A percentile compares a stretch with the other conserved stretches of the same genome.
Conservation (phyloP, 2,797 vertebrate genomes). For the Tadarida brasiliensis region DNA sequence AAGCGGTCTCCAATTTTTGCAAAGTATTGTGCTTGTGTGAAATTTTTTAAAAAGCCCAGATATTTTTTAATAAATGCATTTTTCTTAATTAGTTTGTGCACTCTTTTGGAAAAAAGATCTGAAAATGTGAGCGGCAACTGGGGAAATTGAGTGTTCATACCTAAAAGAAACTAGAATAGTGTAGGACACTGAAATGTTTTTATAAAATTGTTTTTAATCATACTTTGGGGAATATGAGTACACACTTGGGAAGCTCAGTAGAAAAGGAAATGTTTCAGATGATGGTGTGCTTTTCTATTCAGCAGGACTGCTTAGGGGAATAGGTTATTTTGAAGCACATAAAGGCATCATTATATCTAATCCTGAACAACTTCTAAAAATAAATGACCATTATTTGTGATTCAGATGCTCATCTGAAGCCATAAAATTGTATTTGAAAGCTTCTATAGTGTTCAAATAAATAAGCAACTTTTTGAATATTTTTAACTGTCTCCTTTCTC, state of each 20-base stretch:
- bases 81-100: conserved; percentile 54
- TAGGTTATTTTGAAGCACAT: conserved; percentile 50
- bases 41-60: neutral
- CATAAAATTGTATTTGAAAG: conserved; percentile 39
- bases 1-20: neutral
- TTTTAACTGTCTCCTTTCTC: neutral
- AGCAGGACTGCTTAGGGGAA: neutral
- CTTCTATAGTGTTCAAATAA: neutral
- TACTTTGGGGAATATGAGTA: conserved; percentile 2
- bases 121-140: conserved; percentile 10
- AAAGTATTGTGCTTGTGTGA: neutral
- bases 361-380: neutral
- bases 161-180: neutral
- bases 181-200: neutral
- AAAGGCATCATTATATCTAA: conserved; percentile 15
- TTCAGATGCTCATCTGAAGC: neutral
- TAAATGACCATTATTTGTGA: conserved; percentile 24
- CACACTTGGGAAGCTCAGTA: neutral
- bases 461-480: neutral
- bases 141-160: conserved; percentile 43
- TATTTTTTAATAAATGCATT: neutral
- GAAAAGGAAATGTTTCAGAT: conserved; percentile 33
- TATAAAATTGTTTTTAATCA: conserved; percentile 45
- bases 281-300: neutral
- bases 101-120: conserved; percentile 24